Evolutionary conservation across 2,113 vertebrate species (phyloP).

Genomic region (Zosterops japonicus): DNA sequence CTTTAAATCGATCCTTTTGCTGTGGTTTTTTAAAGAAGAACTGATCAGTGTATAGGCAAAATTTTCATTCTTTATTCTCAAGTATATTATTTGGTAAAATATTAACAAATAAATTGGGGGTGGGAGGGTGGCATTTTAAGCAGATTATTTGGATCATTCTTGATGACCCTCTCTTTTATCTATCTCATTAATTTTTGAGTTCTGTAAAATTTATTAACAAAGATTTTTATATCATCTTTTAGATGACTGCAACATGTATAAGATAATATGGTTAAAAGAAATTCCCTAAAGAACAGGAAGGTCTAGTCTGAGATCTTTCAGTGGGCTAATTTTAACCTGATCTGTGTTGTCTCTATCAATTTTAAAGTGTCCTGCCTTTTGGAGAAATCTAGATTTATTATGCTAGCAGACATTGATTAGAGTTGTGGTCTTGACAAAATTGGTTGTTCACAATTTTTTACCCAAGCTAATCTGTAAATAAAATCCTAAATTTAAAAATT

Average conservation of each 20-base stretch:
- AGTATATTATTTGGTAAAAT: background rate
- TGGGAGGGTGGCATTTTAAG: background rate
- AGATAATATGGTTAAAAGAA: background rate
- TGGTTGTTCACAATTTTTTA: background rate
- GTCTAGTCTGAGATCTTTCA: background rate
- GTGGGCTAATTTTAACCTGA: background rate
- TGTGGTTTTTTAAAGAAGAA: background rate
- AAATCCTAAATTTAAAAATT: background rate
- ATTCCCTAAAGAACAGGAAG: background rate
- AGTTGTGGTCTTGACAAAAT: background rate
- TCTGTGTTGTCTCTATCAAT: background rate
- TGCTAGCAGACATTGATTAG: background rate
- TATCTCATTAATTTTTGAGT: background rate
- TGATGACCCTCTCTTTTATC: background rate
- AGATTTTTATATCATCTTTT: background rate
- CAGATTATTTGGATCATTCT: background rate
- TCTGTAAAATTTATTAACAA: background rate
- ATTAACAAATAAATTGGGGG: background rate
- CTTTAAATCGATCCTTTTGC: background rate
- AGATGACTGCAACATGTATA: background rate
- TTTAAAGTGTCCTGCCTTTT: background rate
- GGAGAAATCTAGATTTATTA: background rate
- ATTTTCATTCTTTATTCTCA: background rate
- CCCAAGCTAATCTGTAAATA: background rate
- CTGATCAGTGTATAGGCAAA: background rate